Evolutionary conservation across 2,797 vertebrate genomes (phyloP), one percentile per base, ranked within the genome.

Genomic region (Myotis myotis): DNA sequence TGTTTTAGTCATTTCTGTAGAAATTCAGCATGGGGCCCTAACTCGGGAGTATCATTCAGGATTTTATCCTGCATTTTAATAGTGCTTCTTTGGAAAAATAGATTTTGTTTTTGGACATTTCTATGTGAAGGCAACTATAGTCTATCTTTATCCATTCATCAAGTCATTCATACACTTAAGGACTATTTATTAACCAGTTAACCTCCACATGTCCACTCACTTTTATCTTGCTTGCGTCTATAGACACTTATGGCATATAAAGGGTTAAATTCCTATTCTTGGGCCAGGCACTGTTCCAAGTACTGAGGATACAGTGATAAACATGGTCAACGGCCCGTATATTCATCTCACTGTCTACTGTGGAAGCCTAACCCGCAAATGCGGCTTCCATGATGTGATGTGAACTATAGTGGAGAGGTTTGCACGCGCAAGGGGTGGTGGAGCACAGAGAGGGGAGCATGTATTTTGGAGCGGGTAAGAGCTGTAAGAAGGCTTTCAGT

Each of bases 1-100:
- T 72, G 68, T 25, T 87, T 94, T 75, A 96, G 84, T 85, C 64
- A 85, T 91, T 88, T 95, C 87, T 90, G 36, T 82, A 92, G 76
- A 93, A 92, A 93, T 90, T 92, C 53, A 92, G 47, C 68, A 44
- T 23, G 30, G 70, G 66, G 4, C 55, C 10, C 51, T 71, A 72
- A 78, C 88, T 83, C 19, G 60, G 75, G 49, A 55, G 11, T n/a
- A 87, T 72, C 86, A 92, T 30, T 82, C 28, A 19, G 60, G 60
- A 66, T 33, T 66, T 82, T 91, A 81, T 75, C 22, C 20, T 89
- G 12, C 17, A 87, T 70, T 91, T 93, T 74, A 82, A 25, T 82
- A 57, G 44, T 74, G 49, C 44, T 81, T 80, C 41, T 83, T 91
- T 64, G 41, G 74, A 33, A 88, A 79, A 80, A 57, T 6, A 66